Evolutionary conservation across 2,797 vertebrate species (phyloP), one percentile per base, ranked within the genome.

Genomic region (Anguilla marmorata): DNA sequence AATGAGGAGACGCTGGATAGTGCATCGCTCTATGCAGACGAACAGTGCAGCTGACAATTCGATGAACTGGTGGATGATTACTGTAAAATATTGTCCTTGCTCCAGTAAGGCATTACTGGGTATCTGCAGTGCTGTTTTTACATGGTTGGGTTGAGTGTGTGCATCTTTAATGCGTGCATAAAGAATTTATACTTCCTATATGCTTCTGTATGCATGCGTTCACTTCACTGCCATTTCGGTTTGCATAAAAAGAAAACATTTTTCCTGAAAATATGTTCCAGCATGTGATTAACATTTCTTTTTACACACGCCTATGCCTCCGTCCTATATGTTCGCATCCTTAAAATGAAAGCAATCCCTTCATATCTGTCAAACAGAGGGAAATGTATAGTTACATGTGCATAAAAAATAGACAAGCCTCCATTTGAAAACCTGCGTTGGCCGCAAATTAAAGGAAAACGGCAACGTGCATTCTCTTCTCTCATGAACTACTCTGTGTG

Each of bases 141-240:
- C 41, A 50, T 50, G 79, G 79, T 50, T 50, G 41, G 41, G 50
- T 21, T 14, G 45, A 82, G 45, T 2, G 24, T 9, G 41, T 82
- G 79, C 45, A 82, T 82, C 45, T 82, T 82, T 82, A 82, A 48
- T 50, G 79, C 41, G 24, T 24, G 16, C 76, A 80, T 80, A 80
- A 80, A 80, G 76, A 80, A 80, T 45, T 41, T 48, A 80, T 48
- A 45, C 19, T 80, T 48, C 76, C 76, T 48, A 1, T 8, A 6
- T 45, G 76, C 19, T 50, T 82, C 45, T 82, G 79, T n/a, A 82
- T 50, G 79, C 45, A 50, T 82, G 41, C n/a, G 24, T 82, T 21
- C 41, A 21, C 45, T 82, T 48, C 41, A n/a, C 30, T 37, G 27
- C 69, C 7, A 12, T 72, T 72, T 72, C 69, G 4, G 4, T 45